Evolutionary conservation across 1,140 invertebrate genomes (phyloP), one percentile per base, ranked within the genome.

Genomic region (Musca domestica): DNA sequence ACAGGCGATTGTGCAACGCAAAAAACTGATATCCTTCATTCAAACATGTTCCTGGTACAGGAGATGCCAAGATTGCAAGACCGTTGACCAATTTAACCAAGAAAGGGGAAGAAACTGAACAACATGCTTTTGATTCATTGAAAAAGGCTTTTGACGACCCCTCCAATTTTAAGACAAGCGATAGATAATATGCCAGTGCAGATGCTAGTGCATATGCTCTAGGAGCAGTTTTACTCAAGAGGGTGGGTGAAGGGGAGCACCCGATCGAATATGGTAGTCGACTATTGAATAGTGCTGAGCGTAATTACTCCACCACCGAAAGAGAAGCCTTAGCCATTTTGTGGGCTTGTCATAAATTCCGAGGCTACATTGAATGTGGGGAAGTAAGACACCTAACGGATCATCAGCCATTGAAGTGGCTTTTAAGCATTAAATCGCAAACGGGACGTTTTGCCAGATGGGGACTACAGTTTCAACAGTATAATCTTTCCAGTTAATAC

Each of bases 311-410:
- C n/a, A n/a, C n/a, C n/a, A n/a, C n/a, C n/a, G 81, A 84, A 68
- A 17, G 74, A 64, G 83, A 84, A 51, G 74, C 73, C 67, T 69
- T 85, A 12, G 82, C 83, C 1, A 71, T 85, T 5, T 67, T 84
- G 10, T 78, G 71, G 72, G 78, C 78, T 1, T 70, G 84, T 5
- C 67, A 79, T 23, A 74, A 81, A 64, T 82, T 82, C 66, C 61
- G 69, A 64, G 66, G 20, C 17, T 76, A 68, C 19, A 49, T 74
- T 61, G 72, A 76, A 61, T 74, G 74, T 15, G 74, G 49, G 1
- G 61, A 76, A 19, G 77, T 85, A 20, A 74, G 22, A 1, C 71
- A 83, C 1, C 66, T 74, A 0, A 77, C 72, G 3, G 74, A 77
- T 52, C 73, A 76, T 23, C 71, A 74, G 61, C 64, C 74, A 6